Evolutionary conservation across 2,797 vertebrate species (phyloP).

Genomic region (Thaleichthys pacificus): DNA sequence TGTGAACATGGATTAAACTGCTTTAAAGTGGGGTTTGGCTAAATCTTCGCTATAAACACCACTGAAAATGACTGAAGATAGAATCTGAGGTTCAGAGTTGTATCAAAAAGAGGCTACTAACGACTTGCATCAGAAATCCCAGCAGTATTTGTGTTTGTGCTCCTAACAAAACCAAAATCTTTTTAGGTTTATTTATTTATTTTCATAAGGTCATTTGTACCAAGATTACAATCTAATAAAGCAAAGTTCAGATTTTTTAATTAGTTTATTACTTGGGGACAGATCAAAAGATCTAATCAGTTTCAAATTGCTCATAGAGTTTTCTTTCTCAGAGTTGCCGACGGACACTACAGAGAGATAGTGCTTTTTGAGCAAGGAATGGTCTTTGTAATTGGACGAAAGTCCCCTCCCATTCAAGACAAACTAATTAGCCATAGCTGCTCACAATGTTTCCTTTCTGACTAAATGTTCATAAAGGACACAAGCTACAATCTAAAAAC

Average conservation of each 20-base stretch:
- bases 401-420: neutral
- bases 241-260: neutral
- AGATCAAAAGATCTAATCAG: neutral
- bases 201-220: neutral
- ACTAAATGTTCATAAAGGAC: neutral
- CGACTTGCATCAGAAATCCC: neutral
- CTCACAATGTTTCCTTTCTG: neutral
- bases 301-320: conserved; percentile 3
- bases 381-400: conserved; percentile 3
- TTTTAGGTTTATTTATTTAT: neutral
- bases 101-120: neutral
- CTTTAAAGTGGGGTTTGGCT: neutral
- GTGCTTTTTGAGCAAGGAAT: neutral
- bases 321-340: neutral
- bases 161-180: neutral
- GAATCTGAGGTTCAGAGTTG: neutral
- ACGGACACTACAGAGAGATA: neutral
- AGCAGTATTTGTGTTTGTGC: neutral
- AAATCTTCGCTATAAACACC: neutral
- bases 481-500: neutral
- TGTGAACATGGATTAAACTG: neutral
- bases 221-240: conserved; percentile 6
- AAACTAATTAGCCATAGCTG: neutral
- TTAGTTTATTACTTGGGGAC: neutral
- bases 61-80: neutral